These are phyloP conservation scores for Mesocricetus auratus DNA, from an alignment of 2,113 vertebrate species.

Conservation along the genomic window DNA sequence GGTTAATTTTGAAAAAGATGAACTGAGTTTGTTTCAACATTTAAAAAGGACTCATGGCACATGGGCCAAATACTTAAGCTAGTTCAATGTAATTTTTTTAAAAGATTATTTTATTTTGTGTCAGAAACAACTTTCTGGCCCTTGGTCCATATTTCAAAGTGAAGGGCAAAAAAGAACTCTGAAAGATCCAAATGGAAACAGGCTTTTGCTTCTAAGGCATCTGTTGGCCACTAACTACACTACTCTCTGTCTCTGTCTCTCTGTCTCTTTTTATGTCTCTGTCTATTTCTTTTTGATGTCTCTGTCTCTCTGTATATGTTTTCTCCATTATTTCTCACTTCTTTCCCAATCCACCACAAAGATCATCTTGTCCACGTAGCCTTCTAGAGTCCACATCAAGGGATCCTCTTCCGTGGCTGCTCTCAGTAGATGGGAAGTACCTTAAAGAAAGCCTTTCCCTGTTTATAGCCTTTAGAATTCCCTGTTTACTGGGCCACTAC, in stretches of 20 bases:
- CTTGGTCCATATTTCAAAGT: neutral
- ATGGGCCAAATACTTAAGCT: neutral
- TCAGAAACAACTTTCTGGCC: neutral
- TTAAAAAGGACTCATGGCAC: neutral
- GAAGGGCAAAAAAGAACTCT: neutral
- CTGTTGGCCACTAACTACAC: no score
- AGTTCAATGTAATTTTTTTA: neutral
- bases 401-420: neutral
- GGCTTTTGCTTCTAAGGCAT: neutral
- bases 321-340: neutral
- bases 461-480: neutral
- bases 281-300: neutral
- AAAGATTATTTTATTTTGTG: neutral
- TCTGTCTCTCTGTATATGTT: neutral
- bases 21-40: neutral
- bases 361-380: neutral
- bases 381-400: neutral
- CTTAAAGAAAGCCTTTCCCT: neutral
- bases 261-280: neutral
- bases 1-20: neutral
- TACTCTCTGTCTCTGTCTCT: neutral
- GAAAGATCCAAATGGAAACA: neutral
- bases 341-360: neutral
- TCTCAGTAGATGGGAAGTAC: neutral
- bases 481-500: neutral